Percentiles rank a stretch among this genome's conserved stretches.
Evolutionary conservation across 1,140 invertebrate species (phyloP).

Genomic region (Armadillidium nasatum): DNA sequence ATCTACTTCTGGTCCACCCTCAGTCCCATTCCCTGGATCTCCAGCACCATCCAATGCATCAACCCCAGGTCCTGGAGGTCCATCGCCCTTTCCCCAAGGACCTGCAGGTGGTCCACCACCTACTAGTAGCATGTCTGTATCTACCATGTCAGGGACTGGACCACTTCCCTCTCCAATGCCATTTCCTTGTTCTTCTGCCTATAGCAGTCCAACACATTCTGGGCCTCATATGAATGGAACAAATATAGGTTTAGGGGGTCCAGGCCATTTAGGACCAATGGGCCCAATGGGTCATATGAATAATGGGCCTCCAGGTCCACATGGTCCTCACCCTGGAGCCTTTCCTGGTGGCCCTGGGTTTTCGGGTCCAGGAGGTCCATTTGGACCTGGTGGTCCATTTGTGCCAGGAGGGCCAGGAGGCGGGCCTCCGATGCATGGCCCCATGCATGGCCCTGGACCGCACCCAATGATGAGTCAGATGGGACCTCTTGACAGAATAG

Average conservation of each 20-base stretch:
- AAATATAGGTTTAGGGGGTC: slow-evolving; percentile 33
- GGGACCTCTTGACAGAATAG: slow-evolving; percentile 43
- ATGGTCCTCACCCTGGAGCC: slow-evolving; percentile 34
- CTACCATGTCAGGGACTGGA: slow-evolving; percentile 37
- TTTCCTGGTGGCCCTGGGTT: slow-evolving; percentile 42
- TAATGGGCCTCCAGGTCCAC: slow-evolving; percentile 38
- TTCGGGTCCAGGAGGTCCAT: slow-evolving; percentile 42
- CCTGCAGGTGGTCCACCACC: slow-evolving; percentile 41
- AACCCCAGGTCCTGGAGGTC: slow-evolving; percentile 44
- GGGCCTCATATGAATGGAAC: slow-evolving; percentile 45
- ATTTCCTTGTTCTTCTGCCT: slow-evolving; percentile 43
- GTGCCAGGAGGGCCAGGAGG: slow-evolving; percentile 45
- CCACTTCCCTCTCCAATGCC: slow-evolving; percentile 41
- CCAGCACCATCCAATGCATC: slow-evolving; percentile 45
- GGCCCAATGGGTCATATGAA: slow-evolving; percentile 34
- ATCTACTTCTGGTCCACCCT: slow-evolving; percentile 44
- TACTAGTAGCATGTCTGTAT: slow-evolving; percentile 30
- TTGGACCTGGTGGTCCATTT: slow-evolving; percentile 45
- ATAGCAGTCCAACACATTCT: slow-evolving; percentile 39
- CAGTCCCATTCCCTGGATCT: slow-evolving; percentile 43
- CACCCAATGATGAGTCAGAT: slow-evolving; percentile 44
- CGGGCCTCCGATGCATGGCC: slow-evolving; percentile 45
- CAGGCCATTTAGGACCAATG: slow-evolving; percentile 28
- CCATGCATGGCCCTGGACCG: slow-evolving; percentile 40
- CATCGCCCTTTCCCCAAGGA: slow-evolving; percentile 40